These are phyloP conservation scores for Sebastes diploproa DNA, from an alignment of 2,797 vertebrate genomes.

Conservation along the genomic window DNA sequence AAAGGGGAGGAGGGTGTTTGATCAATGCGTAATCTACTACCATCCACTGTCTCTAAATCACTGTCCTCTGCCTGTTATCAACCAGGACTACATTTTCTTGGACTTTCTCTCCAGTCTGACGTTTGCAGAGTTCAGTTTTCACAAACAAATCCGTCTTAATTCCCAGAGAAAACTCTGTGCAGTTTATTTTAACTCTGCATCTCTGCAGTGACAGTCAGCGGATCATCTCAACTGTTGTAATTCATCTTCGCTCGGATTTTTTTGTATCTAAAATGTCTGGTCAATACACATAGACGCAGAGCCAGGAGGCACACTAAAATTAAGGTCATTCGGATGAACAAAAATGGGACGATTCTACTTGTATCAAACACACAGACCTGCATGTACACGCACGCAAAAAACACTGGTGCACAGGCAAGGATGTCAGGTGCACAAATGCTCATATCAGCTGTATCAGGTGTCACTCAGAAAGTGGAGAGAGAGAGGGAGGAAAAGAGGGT, in stretches of 20 bases:
- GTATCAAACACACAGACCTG: constrained; percentile 6
- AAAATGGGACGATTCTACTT: constrained; percentile 17
- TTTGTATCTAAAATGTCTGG: constrained; percentile 12
- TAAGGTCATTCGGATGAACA: constrained; percentile 33
- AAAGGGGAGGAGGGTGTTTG: constrained; percentile 45
- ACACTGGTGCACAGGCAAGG: background rate
- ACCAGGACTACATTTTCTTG: background rate
- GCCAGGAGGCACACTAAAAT: constrained; percentile 21
- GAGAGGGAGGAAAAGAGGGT: background rate
- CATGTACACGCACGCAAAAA: background rate
- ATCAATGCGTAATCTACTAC: constrained; percentile 57
- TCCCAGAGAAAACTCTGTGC: background rate
- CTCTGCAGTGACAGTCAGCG: constrained; percentile 4
- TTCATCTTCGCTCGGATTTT: constrained; percentile 4
- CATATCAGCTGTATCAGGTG: constrained; percentile 58
- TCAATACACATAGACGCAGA: constrained; percentile 21
- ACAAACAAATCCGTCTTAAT: background rate
- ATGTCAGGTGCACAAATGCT: constrained; percentile 41
- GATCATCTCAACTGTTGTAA: background rate
- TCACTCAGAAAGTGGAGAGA: constrained; percentile 38
- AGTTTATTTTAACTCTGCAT: background rate
- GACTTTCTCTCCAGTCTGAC: background rate
- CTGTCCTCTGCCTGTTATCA: constrained; percentile 18
- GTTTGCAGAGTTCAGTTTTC: background rate
- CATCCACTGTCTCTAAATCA: constrained; percentile 49